phyloP scores from a whole-genome alignment of 2,113 vertebrate genomes.

The Paracanthobrama guichenoti region DNA sequence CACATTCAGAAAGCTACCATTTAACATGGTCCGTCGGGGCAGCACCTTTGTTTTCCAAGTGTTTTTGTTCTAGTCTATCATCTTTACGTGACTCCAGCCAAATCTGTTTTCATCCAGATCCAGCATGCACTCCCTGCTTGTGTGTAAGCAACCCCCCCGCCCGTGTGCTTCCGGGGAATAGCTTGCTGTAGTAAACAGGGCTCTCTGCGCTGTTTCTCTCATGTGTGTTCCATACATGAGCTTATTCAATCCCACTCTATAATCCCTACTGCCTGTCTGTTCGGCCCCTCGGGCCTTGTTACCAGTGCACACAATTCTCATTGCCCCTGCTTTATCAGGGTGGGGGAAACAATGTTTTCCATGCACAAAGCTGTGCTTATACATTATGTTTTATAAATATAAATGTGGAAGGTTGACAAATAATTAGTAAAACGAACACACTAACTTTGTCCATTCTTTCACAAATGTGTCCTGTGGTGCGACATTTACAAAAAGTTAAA shows the following conservation, averaged over 20 bases:
- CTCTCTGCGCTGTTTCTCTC: background rate
- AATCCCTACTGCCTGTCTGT: background rate
- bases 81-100: background rate
- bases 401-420: too few species aligned
- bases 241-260: slow-evolving; percentile 13
- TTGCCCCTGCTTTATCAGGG: slow-evolving; percentile 23
- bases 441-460: too few species aligned
- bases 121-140: background rate
- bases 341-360: background rate
- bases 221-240: background rate
- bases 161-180: background rate
- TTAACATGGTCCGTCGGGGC: background rate
- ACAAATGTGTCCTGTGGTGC: too few species aligned
- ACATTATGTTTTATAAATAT: too few species aligned
- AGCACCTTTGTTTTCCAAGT: background rate
- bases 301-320: slow-evolving; percentile 26
- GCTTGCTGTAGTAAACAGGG: background rate
- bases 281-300: slow-evolving; percentile 54
- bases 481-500: too few species aligned
- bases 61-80: background rate
- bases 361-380: background rate
- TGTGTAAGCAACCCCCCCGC: background rate
- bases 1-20: background rate
- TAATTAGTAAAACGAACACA: too few species aligned
- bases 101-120: slow-evolving; percentile 15